Conservation (phyloP, 2,113 vertebrate genomes). For the Psilopogon haemacephalus region DNA sequence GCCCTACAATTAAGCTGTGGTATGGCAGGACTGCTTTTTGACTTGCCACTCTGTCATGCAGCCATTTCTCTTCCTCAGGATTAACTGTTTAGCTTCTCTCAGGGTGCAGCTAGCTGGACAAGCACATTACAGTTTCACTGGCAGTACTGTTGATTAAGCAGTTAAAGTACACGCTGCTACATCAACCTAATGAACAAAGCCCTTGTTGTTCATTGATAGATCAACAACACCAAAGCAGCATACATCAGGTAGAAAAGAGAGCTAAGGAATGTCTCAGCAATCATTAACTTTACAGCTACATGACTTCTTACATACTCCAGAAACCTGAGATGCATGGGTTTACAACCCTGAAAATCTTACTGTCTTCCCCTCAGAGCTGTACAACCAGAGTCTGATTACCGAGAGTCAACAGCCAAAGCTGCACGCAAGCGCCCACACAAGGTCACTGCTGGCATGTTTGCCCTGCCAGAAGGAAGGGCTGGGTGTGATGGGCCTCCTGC, state of each 20-base stretch:
- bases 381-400: neutral
- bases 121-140: neutral
- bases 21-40: neutral
- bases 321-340: neutral
- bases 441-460: neutral
- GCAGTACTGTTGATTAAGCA: neutral
- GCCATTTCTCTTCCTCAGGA: neutral
- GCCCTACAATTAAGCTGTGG: neutral
- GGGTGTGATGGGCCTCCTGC: neutral
- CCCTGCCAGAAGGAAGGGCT: neutral
- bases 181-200: neutral
- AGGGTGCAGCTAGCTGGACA: neutral
- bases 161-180: neutral
- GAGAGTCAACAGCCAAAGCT: neutral
- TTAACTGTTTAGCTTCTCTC: neutral
- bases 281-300: neutral
- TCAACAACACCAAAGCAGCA: neutral
- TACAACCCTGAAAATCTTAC: neutral
- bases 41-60: neutral
- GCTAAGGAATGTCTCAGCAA: neutral
- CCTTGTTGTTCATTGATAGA: neutral
- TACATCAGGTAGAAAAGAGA: neutral
- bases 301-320: neutral
- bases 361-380: neutral
- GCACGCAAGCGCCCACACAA: neutral